These are phyloP conservation scores for Stegodyphus mimosarum DNA, from an alignment of 1,140 invertebrate genomes.

Conservation along the genomic window DNA sequence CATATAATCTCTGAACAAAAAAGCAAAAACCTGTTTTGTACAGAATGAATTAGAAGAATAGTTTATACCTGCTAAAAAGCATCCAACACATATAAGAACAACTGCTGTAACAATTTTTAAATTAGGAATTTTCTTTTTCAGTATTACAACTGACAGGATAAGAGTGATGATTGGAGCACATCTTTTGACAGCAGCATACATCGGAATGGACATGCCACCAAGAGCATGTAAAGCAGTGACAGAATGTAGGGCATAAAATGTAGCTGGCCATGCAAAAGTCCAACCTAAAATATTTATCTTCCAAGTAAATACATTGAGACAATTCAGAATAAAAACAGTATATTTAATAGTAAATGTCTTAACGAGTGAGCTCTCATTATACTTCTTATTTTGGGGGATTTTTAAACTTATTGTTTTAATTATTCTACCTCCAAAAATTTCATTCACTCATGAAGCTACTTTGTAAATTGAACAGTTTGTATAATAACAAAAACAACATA, in stretches of 20 bases:
- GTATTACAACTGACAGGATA: conserved; percentile 67
- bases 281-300: conserved; percentile 61
- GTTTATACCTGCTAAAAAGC: conserved; percentile 69
- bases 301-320: no score
- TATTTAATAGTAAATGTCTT: no score
- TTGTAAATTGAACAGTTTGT: no score
- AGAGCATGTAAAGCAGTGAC: conserved; percentile 70
- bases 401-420: no score
- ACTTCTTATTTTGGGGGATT: no score
- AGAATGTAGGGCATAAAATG: conserved; percentile 70
- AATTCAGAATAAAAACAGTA: no score
- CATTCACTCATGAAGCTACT: no score
- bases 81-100: conserved; percentile 68
- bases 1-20: no score
- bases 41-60: conserved; percentile 4
- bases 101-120: conserved; percentile 67
- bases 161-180: conserved; percentile 71
- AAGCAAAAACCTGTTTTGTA: no score
- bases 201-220: conserved; percentile 72
- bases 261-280: conserved; percentile 68
- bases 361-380: no score
- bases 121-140: conserved; percentile 68
- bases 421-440: no score
- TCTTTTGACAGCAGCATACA: conserved; percentile 72
- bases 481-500: no score